Evolutionary conservation across 1,140 invertebrate species (phyloP), one percentile per base, ranked within the genome.

Genomic region (Habropoda laboriosa): DNA sequence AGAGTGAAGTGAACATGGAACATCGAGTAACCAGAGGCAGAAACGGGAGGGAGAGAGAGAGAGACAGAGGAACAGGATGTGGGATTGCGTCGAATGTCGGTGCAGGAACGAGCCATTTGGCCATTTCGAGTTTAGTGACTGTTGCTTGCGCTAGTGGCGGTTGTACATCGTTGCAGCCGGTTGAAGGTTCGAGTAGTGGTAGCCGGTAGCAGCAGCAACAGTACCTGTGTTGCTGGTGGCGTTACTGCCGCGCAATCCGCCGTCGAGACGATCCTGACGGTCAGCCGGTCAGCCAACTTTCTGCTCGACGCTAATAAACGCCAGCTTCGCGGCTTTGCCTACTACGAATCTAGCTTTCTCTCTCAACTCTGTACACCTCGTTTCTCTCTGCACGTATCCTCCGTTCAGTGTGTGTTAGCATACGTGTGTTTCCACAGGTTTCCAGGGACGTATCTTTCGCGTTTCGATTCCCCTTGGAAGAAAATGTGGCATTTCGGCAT

Each of bases 61-160:
- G 47, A 67, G 67, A 51, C 61, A 70, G 77, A 81, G 64, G 47
- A 81, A 86, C 24, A 72, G 82, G 80, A 86, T 85, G 79, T 55
- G 63, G 66, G 40, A 82, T 87, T 79, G 86, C 81, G 84, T 87
- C 77, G 84, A 86, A 90, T 88, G 84, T 87, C 79, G 80, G 60
- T 68, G 57, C 63, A 64, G 82, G 79, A 71, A 86, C 86, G 88
- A 86, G 86, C 55, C 85, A 89, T 89, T 89, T 90, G 83, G 87
- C 87, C 82, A 89, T 92, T 90, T 90, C 84, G 87, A 90, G 87
- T 91, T 92, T 89, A 90, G 89, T 85, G 86, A 87, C 80, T 78
- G 79, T 82, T 83, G 82, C 82, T 72, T 83, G 71, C 63, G 70
- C 63, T 71, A 60, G 35, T 70, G 60, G 55, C 51, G 70, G 45